Conservation (phyloP, 2,797 vertebrate species). For the Pampus argenteus region DNA sequence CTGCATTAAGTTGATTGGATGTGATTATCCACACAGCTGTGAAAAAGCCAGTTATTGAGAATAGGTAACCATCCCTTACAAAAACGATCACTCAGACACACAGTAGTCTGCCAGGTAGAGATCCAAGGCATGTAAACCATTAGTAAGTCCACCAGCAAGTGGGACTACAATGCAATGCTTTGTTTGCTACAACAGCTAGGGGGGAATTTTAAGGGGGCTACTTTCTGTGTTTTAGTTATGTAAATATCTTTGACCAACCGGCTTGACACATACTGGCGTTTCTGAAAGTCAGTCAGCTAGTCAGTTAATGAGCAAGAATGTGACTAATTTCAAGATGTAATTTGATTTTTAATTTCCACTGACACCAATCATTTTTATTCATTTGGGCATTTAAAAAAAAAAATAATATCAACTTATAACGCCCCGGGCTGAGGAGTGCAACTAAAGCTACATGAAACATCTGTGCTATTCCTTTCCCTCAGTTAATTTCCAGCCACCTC, state of each 20-base stretch:
- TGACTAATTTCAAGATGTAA: conserved; percentile 57
- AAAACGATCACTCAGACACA: background rate
- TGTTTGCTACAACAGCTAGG: too few species aligned
- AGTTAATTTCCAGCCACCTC: conserved; percentile 27
- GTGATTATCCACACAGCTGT: background rate
- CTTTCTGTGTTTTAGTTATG: too few species aligned
- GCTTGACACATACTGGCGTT: too few species aligned
- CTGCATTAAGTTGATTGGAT: background rate
- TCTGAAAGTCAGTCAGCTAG: too few species aligned
- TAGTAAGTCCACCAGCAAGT: too few species aligned
- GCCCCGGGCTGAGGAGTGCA: conserved; percentile 27
- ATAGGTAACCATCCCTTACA: background rate
- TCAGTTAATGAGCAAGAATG: conserved; percentile 32
- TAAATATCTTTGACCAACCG: too few species aligned
- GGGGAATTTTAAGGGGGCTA: too few species aligned
- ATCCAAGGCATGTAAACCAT: too few species aligned
- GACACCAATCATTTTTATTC: conserved; percentile 35
- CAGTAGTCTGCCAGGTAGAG: too few species aligned
- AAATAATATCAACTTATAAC: conserved; percentile 45
- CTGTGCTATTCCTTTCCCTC: conserved; percentile 8
- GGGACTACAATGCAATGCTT: too few species aligned
- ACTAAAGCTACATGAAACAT: conserved; percentile 53
- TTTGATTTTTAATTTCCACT: conserved; percentile 57
- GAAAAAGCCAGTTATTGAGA: background rate
- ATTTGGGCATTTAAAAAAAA: conserved; percentile 45